Evolutionary conservation across 2,888 invertebrate species (phyloP), one percentile per base, ranked within the genome.

Genomic region (Bombyx huttoni): DNA sequence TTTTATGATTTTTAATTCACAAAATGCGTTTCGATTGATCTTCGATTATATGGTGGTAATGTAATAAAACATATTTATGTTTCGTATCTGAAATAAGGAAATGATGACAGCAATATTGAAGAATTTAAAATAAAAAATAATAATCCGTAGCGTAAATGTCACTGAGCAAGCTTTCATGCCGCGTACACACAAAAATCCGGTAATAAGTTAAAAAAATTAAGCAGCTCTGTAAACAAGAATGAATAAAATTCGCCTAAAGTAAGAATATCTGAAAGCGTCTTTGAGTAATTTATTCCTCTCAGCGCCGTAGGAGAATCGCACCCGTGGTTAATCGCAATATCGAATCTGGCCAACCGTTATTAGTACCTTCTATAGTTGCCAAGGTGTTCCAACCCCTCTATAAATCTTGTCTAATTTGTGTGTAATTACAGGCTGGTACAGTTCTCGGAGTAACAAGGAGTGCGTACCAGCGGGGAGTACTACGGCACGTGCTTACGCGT

Each of bases 321-420:
- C 69, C 68, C 63, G 68, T 70, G 73, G 80, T 79, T 80, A 81
- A 83, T 81, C 78, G 82, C 79, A 83, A 86, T 87, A 86, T 85
- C 76, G 76, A 71, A 71, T 73, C 74, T 81, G 81, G 79, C 83
- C 81, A 78, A 78, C 80, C 85, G 80, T 86, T 86, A 86, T 84
- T 85, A 83, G 83, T 86, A 82, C 81, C 81, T 78, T 75, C 76
- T 75, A 79, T 82, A 85, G 88, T 88, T 88, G 81, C 86, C 78
- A 87, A 88, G 87, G 87, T 88, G 87, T 85, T 81, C 78, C 52
- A 47, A 81, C 87, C 88, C 88, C 84, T 80, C 87, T 70, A 87
- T 88, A 88, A 88, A 88, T 88, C 87, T 88, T 87, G 83, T 85
- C 86, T 88, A 88, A 88, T 88, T 88, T 88, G 86, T 88, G 86